Percentiles rank a stretch among this genome's conserved stretches.
Conservation (phyloP, 1,140 invertebrate species). For the Palaemon carinicauda region DNA sequence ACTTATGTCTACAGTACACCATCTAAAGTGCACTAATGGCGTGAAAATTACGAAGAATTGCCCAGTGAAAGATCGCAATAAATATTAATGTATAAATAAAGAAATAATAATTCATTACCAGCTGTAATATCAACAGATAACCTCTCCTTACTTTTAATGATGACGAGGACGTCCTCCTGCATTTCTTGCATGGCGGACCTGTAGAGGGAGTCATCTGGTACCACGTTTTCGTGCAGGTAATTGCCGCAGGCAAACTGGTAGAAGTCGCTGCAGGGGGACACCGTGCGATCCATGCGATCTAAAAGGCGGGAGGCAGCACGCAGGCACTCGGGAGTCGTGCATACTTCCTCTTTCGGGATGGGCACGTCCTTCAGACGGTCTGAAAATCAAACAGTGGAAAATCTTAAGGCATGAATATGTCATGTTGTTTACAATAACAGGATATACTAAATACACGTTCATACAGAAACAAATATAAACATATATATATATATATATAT, state of each 20-base stretch:
- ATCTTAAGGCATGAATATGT: neutral
- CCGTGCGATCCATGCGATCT: conserved; percentile 67
- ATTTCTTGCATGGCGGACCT: conserved; percentile 66
- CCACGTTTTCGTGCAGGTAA: conserved; percentile 63
- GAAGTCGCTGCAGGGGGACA: conserved; percentile 75
- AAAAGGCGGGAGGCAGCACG: conserved; percentile 64
- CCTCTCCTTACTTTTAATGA: conserved; percentile 65
- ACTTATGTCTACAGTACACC: no score
- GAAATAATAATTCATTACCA: neutral
- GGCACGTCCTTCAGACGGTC: conserved; percentile 1
- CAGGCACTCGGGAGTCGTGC: conserved; percentile 62
- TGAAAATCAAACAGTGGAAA: neutral
- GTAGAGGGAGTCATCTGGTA: conserved; percentile 65
- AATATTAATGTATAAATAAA: no score
- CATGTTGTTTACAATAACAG: neutral
- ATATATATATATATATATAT: neutral
- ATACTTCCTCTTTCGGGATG: conserved; percentile 48
- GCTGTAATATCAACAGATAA: neutral
- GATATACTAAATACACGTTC: neutral
- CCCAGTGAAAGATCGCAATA: no score
- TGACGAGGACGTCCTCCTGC: conserved; percentile 65
- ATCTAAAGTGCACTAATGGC: no score
- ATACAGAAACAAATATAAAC: neutral
- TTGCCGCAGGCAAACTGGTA: conserved; percentile 73
- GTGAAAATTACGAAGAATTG: no score